Percentiles rank a stretch among this genome's conserved stretches.
These are phyloP conservation scores for Podotricha telesiphe DNA, from an alignment of 2,888 invertebrate genomes.

Conservation along the genomic window DNA sequence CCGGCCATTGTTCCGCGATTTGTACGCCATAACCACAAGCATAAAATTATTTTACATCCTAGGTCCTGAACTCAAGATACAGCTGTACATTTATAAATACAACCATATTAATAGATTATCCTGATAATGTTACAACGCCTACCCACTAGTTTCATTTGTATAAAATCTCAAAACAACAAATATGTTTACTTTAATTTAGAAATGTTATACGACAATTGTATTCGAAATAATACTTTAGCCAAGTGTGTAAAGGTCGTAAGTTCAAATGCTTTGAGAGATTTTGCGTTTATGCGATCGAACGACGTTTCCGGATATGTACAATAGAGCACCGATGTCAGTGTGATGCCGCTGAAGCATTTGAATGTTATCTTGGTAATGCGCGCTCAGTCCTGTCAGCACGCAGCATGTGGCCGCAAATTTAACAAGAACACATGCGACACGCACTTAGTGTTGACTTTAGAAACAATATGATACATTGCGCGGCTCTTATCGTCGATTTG, in stretches of 20 bases:
- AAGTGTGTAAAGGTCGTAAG: slow-evolving; percentile 35
- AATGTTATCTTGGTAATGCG: slow-evolving; percentile 51
- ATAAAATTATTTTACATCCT: slow-evolving; percentile 47
- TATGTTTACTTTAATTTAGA: slow-evolving; percentile 4
- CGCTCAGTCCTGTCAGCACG: slow-evolving; percentile 50
- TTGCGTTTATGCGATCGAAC: slow-evolving; percentile 46
- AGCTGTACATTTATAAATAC: slow-evolving; percentile 44
- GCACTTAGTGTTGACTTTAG: slow-evolving; percentile 50
- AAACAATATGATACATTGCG: slow-evolving; percentile 66
- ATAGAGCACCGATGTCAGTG: slow-evolving; percentile 53
- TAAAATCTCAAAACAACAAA: neutral
- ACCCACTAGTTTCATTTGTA: neutral
- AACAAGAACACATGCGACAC: slow-evolving; percentile 69
- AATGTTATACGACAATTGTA: neutral
- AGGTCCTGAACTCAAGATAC: slow-evolving; percentile 40
- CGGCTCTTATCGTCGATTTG: slow-evolving; percentile 45
- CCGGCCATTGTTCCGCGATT: slow-evolving; percentile 69
- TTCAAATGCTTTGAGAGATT: slow-evolving; percentile 38
- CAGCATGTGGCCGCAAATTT: slow-evolving; percentile 71
- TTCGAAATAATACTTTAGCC: slow-evolving; percentile 13
- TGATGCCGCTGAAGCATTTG: slow-evolving; percentile 52
- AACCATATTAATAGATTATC: slow-evolving; percentile 26
- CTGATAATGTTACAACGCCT: neutral
- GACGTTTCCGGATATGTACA: slow-evolving; percentile 61
- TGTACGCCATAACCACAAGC: slow-evolving; percentile 60